Evolutionary conservation across 30 jellyfish, hydroid and myxozoan genomes (phyloP).

Genomic region (Aurelia aurita): DNA sequence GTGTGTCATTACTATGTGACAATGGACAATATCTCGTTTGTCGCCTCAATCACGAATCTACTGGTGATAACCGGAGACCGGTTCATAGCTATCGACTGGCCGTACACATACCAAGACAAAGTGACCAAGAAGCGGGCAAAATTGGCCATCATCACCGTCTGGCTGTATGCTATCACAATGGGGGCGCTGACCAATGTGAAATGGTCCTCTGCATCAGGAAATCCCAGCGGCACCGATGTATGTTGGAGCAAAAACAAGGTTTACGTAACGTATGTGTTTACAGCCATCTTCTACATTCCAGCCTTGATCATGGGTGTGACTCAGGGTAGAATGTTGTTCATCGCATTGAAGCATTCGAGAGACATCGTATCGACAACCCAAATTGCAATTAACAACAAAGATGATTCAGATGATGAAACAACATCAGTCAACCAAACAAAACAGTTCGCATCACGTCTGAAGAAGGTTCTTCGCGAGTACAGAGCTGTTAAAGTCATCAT

Average conservation of each 20-base stretch:
- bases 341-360: conserved; percentile 87
- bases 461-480: conserved; percentile 56
- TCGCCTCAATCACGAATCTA: conserved; percentile 92
- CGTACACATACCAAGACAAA: conserved; percentile 69
- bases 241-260: conserved; percentile 52
- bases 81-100: conserved; percentile 78
- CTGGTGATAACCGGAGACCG: conserved; percentile 91
- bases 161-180: conserved; percentile 86
- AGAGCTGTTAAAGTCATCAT: conserved; percentile 79
- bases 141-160: conserved; percentile 61
- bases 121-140: conserved; percentile 68
- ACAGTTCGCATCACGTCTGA: conserved; percentile 42
- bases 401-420: conserved; percentile 10
- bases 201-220: conserved; percentile 50
- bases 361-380: conserved; percentile 57
- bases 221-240: not conserved
- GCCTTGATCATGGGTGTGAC: conserved; percentile 84
- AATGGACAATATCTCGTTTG: conserved; percentile 78
- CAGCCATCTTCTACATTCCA: conserved; percentile 81
- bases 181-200: conserved; percentile 73
- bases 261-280: conserved; percentile 56
- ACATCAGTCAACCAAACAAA: conserved; percentile 21
- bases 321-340: conserved; percentile 69
- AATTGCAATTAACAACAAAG: conserved; percentile 28
- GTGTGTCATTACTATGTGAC: conserved; percentile 80